phyloP scores from a whole-genome alignment of 2,113 vertebrate genomes.

The Ahaetulla prasina region DNA sequence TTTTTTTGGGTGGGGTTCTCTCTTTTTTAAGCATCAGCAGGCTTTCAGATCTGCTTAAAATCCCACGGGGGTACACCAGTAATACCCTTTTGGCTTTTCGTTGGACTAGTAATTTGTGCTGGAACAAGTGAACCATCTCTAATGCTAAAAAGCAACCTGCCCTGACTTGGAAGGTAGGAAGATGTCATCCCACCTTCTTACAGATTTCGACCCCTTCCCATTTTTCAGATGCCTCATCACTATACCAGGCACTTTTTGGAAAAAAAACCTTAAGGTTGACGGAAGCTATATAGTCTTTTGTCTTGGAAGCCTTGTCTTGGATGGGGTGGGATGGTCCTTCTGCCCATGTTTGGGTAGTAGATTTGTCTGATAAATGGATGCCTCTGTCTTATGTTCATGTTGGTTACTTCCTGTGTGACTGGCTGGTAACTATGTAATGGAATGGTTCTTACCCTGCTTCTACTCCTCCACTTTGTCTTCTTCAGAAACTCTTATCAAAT shows the following conservation, averaged over 20 bases:
- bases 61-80: background rate
- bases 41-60: background rate
- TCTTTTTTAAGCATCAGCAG: background rate
- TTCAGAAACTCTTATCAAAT: background rate
- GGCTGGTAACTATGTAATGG: background rate
- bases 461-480: background rate
- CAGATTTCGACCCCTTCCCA: background rate
- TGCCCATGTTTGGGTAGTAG: background rate
- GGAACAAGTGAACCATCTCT: rapidly evolving
- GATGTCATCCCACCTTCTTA: background rate
- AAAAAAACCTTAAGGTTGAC: background rate
- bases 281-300: background rate
- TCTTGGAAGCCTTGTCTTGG: background rate
- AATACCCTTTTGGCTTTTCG: background rate
- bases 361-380: background rate
- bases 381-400: background rate
- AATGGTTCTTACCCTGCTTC: background rate
- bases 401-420: background rate
- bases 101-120: background rate
- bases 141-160: background rate
- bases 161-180: background rate
- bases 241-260: background rate
- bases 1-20: rapidly evolving
- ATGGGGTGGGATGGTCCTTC: background rate
- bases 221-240: background rate